Evolutionary conservation across 2,797 vertebrate genomes (phyloP), one percentile per base, ranked within the genome.

Genomic region (Leptatherina wallacei): DNA sequence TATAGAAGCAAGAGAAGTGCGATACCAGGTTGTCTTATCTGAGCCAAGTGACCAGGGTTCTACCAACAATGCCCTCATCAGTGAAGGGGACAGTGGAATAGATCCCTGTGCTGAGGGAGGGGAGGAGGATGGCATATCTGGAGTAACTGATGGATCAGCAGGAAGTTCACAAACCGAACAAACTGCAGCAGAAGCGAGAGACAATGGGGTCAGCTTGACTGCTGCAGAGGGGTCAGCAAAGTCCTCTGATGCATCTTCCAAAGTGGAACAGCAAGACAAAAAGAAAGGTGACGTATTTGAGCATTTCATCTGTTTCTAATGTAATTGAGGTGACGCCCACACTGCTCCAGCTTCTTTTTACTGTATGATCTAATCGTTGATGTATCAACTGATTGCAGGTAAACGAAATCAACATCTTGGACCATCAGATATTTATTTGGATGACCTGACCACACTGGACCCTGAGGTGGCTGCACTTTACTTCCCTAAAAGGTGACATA

Each of bases 401-500:
- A 95, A 95, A 89, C 94, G 93, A 78, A 96, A 91, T 70, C 91
- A 93, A 77, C 95, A 94, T 73, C 86, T 96, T 62, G 94, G 93
- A 58, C 94, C 95, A 18, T 88, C 94, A 29, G 95, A 93, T 24
- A 93, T 97, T 93, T 96, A 96, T 79, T 82, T 97, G 65, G 96
- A 97, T n/a, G 97, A 97, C 40, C 83, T 96, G 54, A 90, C 94
- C 1, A 92, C 76, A 10, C 89, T 95, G 54, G 91, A 96, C 24
- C 95, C 96, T 11, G 91, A 96, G 52, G 90, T 94, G 2, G 94
- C 95, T 40, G 94, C 95, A 3, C 94, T 96, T 22, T 96, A 95
- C 92, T 96, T 98, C 77, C 94, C 95, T 0, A 94, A 94, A 77
- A 97, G 95, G 97, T 99, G 76, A 83, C 70, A 78, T 32, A n/a